Evolutionary conservation across 2,113 vertebrate species (phyloP).

Genomic region (Sinocyclocheilus rhinocerous): DNA sequence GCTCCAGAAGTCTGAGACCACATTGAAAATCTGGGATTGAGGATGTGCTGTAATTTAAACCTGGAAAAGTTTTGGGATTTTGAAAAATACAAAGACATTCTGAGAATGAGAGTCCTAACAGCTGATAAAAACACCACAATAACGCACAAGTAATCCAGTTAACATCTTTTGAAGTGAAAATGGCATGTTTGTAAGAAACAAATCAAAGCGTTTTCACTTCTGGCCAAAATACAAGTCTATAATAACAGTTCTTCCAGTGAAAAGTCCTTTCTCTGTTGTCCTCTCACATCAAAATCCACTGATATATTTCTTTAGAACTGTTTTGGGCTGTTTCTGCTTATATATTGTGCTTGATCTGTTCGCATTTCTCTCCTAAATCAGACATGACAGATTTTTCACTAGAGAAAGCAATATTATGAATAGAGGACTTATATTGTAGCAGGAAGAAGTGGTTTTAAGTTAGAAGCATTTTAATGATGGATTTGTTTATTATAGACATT

Average conservation of each 20-base stretch:
- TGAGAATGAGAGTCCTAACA: background rate
- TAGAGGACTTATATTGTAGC: no score
- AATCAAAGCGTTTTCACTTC: background rate
- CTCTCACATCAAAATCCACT: no score
- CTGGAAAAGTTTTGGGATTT: background rate
- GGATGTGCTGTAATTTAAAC: background rate
- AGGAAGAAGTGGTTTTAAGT: no score
- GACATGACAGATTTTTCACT: no score
- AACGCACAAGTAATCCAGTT: background rate
- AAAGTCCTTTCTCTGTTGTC: no score
- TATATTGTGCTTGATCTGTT: no score
- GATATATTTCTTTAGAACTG: no score
- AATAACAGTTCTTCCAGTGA: background rate
- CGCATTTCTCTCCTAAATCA: no score
- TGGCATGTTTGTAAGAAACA: background rate
- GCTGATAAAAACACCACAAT: background rate
- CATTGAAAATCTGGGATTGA: background rate
- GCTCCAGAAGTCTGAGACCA: conserved; percentile 26
- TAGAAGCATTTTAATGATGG: no score
- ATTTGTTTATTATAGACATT: no score
- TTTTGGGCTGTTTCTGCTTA: no score
- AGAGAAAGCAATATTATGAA: no score
- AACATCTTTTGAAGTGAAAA: background rate
- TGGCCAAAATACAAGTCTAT: background rate
- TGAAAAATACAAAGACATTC: background rate